Base-by-base conservation (phyloP, 92 coral and sea anemone species). In the Phenganax marumi region DNA sequence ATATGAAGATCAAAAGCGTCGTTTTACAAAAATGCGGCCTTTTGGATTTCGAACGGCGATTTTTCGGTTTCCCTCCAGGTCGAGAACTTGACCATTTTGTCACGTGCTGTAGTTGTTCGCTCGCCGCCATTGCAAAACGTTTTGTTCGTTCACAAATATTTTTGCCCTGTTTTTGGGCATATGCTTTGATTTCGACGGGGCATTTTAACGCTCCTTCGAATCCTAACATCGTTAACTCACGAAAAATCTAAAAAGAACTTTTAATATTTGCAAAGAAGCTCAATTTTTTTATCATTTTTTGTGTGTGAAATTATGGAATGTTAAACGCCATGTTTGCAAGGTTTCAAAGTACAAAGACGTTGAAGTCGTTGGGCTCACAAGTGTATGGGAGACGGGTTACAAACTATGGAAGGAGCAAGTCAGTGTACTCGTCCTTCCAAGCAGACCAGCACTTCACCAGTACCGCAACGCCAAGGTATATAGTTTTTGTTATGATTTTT, bases 301-400 rank as follows among this genome's bases (percentile, higher is more conserved):
- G 77, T 77, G 51, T 62, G 48, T 23, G 52, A 17, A 57, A 64
- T 24, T 57, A 77, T 77, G 81, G 81, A 57, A 77, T 77, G 46
- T 17, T 77, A 46, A 52, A 77, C 81, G 81, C 81, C 81, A 77
- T 77, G 81, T 57, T 57, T 57, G 23, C 70, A 77, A 70, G 57
- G 70, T 77, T 77, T 77, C 50, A 77, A 54, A 57, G 61, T 25
- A 17, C 81, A 47, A 77, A 77, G 81, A 77, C 81, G 33, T 46
- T 14, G 53, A 64, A 77, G 81, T 77, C 81, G 68, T 77, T 77
- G 25, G 70, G 49, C 69, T 60, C 56, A 77, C 55, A 57, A 77
- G 81, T 77, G 69, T 77, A 77, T 77, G 81, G 70, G 70, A 77
- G 81, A 77, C 69, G 81, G 81, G 69, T 64, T 57, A 60, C 47